These are phyloP conservation scores for Drosophila pallidifrons DNA, from an alignment of 1,140 invertebrate species.

Conservation along the genomic window DNA sequence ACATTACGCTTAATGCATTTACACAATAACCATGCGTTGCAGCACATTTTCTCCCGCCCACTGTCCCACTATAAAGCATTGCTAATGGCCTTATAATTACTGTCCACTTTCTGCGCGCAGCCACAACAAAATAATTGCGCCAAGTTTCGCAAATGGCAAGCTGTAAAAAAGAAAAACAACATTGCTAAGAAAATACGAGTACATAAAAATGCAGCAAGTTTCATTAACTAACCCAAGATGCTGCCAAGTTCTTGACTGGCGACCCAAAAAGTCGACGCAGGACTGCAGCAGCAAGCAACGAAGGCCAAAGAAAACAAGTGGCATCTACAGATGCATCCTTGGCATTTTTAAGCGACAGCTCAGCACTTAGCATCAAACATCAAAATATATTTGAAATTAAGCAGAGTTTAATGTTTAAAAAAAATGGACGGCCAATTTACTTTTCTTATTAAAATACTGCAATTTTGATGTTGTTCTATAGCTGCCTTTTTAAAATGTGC, in stretches of 20 bases:
- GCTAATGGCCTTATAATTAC: conserved; percentile 82
- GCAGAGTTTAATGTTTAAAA: neutral
- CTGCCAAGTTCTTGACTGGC: conserved; percentile 43
- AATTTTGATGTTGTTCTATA: too few relatives aligned
- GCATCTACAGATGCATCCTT: conserved; percentile 27
- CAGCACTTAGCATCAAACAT: neutral
- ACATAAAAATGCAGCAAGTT: conserved; percentile 43
- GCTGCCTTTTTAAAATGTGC: too few relatives aligned
- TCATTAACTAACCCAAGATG: conserved; percentile 74
- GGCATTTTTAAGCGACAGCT: conserved; percentile 23
- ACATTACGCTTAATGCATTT: conserved; percentile 79
- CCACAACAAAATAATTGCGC: conserved; percentile 51
- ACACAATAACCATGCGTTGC: conserved; percentile 77
- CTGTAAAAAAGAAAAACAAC: conserved; percentile 30
- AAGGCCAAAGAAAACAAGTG: conserved; percentile 19
- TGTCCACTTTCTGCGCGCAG: conserved; percentile 66
- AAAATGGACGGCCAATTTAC: too few relatives aligned
- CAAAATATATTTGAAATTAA: neutral
- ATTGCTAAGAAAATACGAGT: conserved; percentile 31
- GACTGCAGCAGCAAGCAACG: conserved; percentile 7
- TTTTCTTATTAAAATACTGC: too few relatives aligned
- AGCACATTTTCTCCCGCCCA: neutral
- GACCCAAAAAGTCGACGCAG: conserved; percentile 40
- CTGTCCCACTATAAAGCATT: conserved; percentile 39
- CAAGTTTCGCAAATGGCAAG: conserved; percentile 51